A percentile compares a stretch with the other conserved stretches of the same genome.
phyloP scores from a whole-genome alignment of 2,888 invertebrate species.

The Fabriciana adippe region DNA sequence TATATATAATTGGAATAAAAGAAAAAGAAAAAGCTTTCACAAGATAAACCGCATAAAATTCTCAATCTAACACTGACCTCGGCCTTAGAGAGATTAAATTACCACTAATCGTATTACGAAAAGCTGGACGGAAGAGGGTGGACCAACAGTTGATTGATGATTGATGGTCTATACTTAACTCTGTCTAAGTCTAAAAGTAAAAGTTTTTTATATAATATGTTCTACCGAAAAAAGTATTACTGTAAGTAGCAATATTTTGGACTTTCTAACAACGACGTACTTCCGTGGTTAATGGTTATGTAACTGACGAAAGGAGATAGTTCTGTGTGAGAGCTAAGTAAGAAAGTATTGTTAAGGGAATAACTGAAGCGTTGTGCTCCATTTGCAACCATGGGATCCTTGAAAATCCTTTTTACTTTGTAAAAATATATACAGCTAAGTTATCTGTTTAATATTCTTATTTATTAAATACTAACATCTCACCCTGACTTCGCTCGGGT shows the following conservation, averaged over 20 bases:
- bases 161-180: constrained; percentile 32
- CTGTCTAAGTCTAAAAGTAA: constrained; percentile 15
- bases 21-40: constrained; percentile 7
- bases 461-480: not conserved
- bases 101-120: constrained; percentile 37
- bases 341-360: constrained; percentile 1
- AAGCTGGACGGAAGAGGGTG: constrained; percentile 31
- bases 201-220: no score
- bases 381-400: not conserved
- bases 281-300: not conserved
- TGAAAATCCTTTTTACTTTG: not conserved
- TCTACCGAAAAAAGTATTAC: not conserved
- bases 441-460: not conserved
- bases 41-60: constrained; percentile 27
- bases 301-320: constrained; percentile 4
- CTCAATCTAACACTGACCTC: constrained; percentile 33
- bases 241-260: not conserved
- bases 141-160: constrained; percentile 40
- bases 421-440: not conserved
- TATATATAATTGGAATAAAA: not conserved
- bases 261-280: not conserved
- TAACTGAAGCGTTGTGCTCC: constrained; percentile 1
- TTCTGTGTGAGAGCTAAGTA: constrained; percentile 12
- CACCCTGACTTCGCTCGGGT: no score
- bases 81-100: constrained; percentile 39